Evolutionary conservation across 2,888 invertebrate genomes (phyloP).

Genomic region (Brenthis hecate): DNA sequence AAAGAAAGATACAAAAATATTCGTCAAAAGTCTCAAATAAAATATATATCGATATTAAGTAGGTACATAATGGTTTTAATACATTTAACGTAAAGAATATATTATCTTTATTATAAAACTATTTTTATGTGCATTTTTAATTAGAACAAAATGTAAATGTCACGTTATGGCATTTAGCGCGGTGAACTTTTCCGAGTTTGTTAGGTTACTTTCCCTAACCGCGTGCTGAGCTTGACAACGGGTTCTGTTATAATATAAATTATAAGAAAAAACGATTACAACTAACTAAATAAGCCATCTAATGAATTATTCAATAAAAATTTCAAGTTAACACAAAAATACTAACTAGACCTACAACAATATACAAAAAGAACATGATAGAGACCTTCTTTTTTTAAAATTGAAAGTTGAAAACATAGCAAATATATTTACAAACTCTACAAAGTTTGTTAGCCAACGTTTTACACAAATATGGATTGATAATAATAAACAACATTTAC

Average conservation of each 20-base stretch:
- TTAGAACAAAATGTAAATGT: conserved; percentile 47
- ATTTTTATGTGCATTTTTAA: conserved; percentile 21
- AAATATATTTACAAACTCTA: too few species aligned
- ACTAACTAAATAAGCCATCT: neutral
- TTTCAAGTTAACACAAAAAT: neutral
- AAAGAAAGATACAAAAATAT: too few species aligned
- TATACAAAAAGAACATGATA: conserved; percentile 27
- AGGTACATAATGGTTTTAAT: too few species aligned
- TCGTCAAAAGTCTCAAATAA: too few species aligned
- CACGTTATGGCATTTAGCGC: conserved; percentile 51
- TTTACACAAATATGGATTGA: too few species aligned
- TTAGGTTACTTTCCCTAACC: conserved; percentile 53
- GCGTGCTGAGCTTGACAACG: conserved; percentile 29
- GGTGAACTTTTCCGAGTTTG: conserved; percentile 49
- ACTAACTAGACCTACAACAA: neutral
- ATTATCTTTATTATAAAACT: conserved; percentile 9
- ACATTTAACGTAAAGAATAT: too few species aligned
- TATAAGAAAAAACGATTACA: neutral
- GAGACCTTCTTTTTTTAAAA: too few species aligned
- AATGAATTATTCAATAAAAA: neutral
- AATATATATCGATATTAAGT: too few species aligned
- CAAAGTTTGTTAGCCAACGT: too few species aligned
- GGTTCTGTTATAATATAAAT: conserved; percentile 17
- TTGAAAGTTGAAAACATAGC: too few species aligned
- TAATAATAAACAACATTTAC: conserved; percentile 50